These are phyloP conservation scores for Rhagoletis pomonella DNA, from an alignment of 1,140 invertebrate genomes.

Conservation along the genomic window DNA sequence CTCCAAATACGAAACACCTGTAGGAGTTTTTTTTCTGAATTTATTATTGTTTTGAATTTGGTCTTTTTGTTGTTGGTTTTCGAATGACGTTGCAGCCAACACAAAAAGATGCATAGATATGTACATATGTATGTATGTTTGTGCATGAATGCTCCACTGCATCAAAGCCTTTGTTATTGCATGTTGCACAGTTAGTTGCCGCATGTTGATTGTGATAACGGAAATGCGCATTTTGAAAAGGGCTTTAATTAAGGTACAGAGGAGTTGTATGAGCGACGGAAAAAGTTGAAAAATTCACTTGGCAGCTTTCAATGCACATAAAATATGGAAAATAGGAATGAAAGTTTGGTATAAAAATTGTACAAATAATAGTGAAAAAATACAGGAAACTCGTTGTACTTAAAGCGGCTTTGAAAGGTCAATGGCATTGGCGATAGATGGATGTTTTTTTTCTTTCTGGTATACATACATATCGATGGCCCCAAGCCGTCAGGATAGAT, in stretches of 20 bases:
- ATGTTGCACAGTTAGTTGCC: conserved; percentile 1
- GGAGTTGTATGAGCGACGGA: conserved; percentile 62
- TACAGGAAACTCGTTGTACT: not conserved
- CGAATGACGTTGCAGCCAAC: not conserved
- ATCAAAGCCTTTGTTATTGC: not conserved
- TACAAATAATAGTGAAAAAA: not conserved
- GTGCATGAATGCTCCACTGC: not conserved
- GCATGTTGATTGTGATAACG: conserved; percentile 45
- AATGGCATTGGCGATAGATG: too few relatives aligned
- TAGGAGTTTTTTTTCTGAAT: conserved; percentile 32
- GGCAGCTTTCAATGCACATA: not conserved
- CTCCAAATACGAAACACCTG: conserved; percentile 17
- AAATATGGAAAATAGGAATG: not conserved
- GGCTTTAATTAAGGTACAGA: conserved; percentile 30
- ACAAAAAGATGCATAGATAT: not conserved
- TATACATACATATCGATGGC: too few relatives aligned
- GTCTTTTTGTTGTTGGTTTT: not conserved
- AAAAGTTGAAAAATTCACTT: conserved; percentile 8
- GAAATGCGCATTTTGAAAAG: conserved; percentile 44
- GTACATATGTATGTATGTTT: not conserved
- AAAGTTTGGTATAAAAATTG: not conserved
- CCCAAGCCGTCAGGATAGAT: too few relatives aligned
- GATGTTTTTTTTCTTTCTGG: not conserved
- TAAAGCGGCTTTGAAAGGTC: not conserved
- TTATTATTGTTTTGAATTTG: conserved; percentile 25